Evolutionary conservation across 2,797 vertebrate genomes (phyloP), one percentile per base, ranked within the genome.

Genomic region (Lutjanus campechanus): DNA sequence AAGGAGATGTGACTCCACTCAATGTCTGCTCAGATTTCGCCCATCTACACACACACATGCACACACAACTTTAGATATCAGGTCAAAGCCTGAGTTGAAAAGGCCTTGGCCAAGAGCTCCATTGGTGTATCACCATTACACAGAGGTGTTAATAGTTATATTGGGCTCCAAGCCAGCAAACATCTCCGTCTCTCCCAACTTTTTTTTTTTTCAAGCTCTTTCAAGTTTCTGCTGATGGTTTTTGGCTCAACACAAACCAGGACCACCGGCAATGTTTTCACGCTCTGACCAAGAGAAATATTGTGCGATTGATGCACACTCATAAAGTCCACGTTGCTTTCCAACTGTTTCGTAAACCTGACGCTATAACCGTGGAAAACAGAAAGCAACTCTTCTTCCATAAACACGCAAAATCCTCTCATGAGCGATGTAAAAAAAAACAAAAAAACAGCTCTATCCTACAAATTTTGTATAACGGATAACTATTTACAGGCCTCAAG

Each of bases 71-170:
- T 79, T 77, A 73, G 46, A 77, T 75, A 66, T 47, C 78, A 58
- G 76, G 71, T 86, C 79, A 73, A 6, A 68, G 79, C 67, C 69
- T 49, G 29, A 25, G 73, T 73, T 74, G 56, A 82, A 82, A 84
- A 79, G 69, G 66, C 81, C 67, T 77, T 59, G 63, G 80, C 75
- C 82, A 71, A 79, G 62, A 86, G 71, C 74, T 78, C 69, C 61
- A 85, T 66, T 79, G 55, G 85, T 83, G 85, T 85, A 84, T 93
- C 80, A 75, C 66, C 66, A 61, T 91, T 85, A 86, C 87, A 74
- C 56, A 70, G 71, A 88, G 80, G 92, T 90, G 92, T 86, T 86
- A 91, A 92, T 90, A 83, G 88, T 87, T 91, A 67, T 49, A 67
- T 77, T 72, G 78, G 85, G 82, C 81, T 36, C 16, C 1, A 1